These are phyloP conservation scores for Pionites leucogaster DNA, from an alignment of 2,113 vertebrate genomes.

Conservation along the genomic window DNA sequence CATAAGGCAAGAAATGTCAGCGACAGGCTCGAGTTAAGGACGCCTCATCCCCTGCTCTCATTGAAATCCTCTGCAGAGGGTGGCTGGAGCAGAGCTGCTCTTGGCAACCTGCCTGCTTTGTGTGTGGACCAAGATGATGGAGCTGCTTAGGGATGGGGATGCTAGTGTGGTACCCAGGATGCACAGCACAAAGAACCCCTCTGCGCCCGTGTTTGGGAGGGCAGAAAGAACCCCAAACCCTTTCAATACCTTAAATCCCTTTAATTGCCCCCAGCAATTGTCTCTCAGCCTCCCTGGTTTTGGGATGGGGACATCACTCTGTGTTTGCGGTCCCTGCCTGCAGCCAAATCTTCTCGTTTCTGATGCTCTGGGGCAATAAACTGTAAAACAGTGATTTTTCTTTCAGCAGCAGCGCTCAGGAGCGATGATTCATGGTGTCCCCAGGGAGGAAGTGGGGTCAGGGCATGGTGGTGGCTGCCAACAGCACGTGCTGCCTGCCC, in stretches of 20 bases:
- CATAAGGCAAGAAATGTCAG: neutral
- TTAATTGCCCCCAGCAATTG: neutral
- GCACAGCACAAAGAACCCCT: neutral
- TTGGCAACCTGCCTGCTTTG: neutral
- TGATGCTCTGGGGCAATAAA: neutral
- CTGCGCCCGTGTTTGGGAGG: rapidly evolving
- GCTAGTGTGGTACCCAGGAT: rapidly evolving
- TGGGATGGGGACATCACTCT: rapidly evolving
- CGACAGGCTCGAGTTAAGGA: neutral
- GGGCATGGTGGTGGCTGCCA: neutral
- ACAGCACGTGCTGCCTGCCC: neutral
- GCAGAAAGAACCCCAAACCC: neutral
- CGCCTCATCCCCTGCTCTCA: neutral
- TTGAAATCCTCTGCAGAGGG: neutral
- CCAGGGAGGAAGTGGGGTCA: rapidly evolving
- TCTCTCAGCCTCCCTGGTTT: neutral
- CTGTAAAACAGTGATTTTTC: neutral
- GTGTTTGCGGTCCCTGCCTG: neutral
- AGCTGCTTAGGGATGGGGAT: neutral
- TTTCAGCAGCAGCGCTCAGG: neutral
- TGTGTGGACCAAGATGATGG: rapidly evolving
- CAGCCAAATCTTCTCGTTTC: neutral
- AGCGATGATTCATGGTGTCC: rapidly evolving
- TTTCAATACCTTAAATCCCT: neutral
- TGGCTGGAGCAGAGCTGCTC: neutral